Evolutionary conservation across 1,140 invertebrate genomes (phyloP).

Genomic region (Tetramorium alpestre): DNA sequence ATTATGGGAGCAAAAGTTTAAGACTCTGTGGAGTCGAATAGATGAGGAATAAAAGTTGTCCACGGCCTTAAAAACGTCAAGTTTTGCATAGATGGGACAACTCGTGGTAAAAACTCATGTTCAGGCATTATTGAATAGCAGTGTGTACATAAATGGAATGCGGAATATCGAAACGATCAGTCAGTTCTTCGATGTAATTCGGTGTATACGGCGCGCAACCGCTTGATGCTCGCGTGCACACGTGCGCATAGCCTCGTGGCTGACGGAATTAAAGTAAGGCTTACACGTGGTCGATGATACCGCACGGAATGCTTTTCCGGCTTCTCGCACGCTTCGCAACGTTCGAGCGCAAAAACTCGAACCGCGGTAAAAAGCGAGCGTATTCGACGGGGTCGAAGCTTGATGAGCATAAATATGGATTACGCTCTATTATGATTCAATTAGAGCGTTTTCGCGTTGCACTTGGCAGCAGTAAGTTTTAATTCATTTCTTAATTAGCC

Average conservation of each 20-base stretch:
- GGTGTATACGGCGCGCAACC: background rate
- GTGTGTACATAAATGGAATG: background rate
- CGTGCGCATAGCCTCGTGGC: constrained; percentile 18
- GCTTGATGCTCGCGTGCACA: constrained; percentile 12
- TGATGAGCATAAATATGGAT: constrained; percentile 68
- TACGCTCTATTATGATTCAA: constrained; percentile 67
- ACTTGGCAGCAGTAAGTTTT: constrained; percentile 43
- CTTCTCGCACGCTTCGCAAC: constrained; percentile 48
- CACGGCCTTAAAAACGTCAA: too few species aligned
- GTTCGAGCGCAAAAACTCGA: constrained; percentile 56
- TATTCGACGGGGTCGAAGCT: constrained; percentile 49
- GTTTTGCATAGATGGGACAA: too few species aligned
- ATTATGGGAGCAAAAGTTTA: too few species aligned
- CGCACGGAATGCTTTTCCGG: constrained; percentile 70
- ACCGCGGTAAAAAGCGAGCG: constrained; percentile 38
- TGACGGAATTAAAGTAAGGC: constrained; percentile 64
- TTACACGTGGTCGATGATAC: constrained; percentile 52
- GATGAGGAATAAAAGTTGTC: too few species aligned
- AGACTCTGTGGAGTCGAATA: too few species aligned
- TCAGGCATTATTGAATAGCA: too few species aligned
- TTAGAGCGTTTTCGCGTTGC: constrained; percentile 60
- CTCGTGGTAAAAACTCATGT: too few species aligned
- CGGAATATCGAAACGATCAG: background rate
- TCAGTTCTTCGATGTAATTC: constrained; percentile 11
- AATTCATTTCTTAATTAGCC: constrained; percentile 36